phyloP scores from a whole-genome alignment of 2,888 invertebrate genomes.

The Amorpha juglandis region DNA sequence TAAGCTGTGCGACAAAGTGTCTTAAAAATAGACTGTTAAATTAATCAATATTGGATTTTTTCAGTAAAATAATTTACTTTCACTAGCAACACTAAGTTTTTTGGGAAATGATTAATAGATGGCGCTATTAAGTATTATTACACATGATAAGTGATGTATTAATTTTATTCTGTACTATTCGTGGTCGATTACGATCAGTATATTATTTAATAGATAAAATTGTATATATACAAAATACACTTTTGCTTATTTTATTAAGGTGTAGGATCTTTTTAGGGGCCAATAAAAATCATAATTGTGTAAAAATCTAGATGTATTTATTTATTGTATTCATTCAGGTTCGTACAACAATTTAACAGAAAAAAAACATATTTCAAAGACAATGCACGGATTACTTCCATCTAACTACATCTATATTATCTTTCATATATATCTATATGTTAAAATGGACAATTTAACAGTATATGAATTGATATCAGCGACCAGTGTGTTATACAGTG shows the following conservation, averaged over 20 bases:
- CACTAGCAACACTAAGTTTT: not conserved
- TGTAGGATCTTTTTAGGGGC: not conserved
- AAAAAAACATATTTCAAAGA: conserved; percentile 5
- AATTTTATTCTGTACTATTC: too few species aligned
- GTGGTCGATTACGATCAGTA: too few species aligned
- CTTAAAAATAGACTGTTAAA: too few species aligned
- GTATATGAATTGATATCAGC: conserved; percentile 26
- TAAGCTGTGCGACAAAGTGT: too few species aligned
- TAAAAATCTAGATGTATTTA: conserved; percentile 7
- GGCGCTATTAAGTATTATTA: not conserved
- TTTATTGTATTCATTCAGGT: conserved; percentile 10
- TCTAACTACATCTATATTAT: conserved; percentile 29
- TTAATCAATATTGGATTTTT: not conserved
- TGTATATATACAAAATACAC: too few species aligned
- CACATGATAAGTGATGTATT: too few species aligned
- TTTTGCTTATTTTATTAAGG: not conserved
- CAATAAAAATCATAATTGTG: conserved; percentile 7
- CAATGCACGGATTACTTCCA: conserved; percentile 24
- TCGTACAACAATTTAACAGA: conserved; percentile 20
- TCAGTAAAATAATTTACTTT: not conserved
- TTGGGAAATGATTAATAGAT: not conserved
- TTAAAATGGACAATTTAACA: conserved; percentile 29
- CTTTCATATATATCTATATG: conserved; percentile 25
- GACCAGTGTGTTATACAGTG: conserved; percentile 42
- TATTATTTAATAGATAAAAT: too few species aligned